Base-by-base conservation (phyloP, 2,797 vertebrate species). In the Parotocinclus haroldoi region DNA sequence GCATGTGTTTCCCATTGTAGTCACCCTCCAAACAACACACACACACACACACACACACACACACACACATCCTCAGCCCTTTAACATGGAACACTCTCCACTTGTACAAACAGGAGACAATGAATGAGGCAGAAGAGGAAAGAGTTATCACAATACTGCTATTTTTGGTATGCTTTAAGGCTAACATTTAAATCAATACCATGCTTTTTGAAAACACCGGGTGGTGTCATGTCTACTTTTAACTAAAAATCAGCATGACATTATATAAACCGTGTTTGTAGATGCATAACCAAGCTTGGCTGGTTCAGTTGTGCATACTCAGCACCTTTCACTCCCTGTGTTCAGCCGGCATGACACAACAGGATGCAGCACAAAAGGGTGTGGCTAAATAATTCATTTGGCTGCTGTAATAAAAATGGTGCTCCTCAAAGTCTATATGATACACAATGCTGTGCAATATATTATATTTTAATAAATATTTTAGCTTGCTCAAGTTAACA, bases 101-200 rank as follows among this genome's bases (percentile, higher is more conserved):
- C 77, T 75, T 80, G 77, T 72, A 74, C 67, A 80, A 82, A 82
- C 76, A 82, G 63, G 38, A 62, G 57, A 37, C 48, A 73, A n/a
- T 63, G 62, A 75, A 63, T 7, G 45, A 59, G 58, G 42, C 10
- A 39, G 44, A 16, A 53, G n/a, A 52, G 42, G 42, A 59, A 45
- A n/a, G n/a, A n/a, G n/a, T 42, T 50, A 59, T 51, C 18, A 62
- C 19, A 18, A 39, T 42, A 16, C 6, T 4, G 18, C 56, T 36
- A 62, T 61, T 62, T 61, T 57, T 0, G 14, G 51, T 18, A 66
- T 66, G 57, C 4, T 42, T 40, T 50, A 4, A 14, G 7, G 42
- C 39, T 46, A 7, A 39, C 42, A 36, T 57, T 36, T 16, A 52
- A 42, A 63, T 52, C 16, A 52, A 42, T 3, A 12, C 16, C 39